These are phyloP conservation scores for Polietes domitor DNA, from an alignment of 2,888 invertebrate genomes.

Conservation along the genomic window DNA sequence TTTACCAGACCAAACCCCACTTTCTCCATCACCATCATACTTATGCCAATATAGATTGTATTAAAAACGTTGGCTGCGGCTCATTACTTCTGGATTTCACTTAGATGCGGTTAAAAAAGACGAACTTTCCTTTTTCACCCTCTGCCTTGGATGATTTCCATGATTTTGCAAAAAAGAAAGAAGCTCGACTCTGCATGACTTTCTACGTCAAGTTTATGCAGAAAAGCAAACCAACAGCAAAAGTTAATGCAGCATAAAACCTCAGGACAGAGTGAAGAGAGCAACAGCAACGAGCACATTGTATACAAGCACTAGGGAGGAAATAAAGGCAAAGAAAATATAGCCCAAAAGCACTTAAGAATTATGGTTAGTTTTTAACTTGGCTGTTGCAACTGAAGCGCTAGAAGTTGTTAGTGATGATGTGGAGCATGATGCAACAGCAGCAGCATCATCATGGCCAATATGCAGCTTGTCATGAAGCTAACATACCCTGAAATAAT, in stretches of 20 bases:
- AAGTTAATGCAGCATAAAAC: conserved; percentile 50
- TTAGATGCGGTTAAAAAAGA: background rate
- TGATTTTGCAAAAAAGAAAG: background rate
- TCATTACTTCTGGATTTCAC: background rate
- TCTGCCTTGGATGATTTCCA: too few relatives aligned
- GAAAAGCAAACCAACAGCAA: conserved; percentile 4
- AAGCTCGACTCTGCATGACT: background rate
- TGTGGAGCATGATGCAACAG: background rate
- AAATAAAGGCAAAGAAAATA: too few relatives aligned
- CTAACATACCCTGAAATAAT: background rate
- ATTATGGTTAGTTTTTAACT: background rate
- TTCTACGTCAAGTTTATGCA: background rate
- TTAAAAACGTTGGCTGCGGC: background rate
- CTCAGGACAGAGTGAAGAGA: conserved; percentile 39
- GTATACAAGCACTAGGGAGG: too few relatives aligned
- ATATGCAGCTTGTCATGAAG: conserved; percentile 18
- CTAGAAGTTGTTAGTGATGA: background rate
- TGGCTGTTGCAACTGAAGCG: background rate
- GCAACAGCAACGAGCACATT: background rate
- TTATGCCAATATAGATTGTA: background rate
- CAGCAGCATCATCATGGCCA: background rate
- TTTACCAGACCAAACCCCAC: too few relatives aligned
- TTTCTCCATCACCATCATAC: background rate
- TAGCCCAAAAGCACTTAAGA: conserved; percentile 31
- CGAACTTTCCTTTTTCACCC: background rate